Evolutionary conservation across 2,797 vertebrate species (phyloP), one percentile per base, ranked within the genome.

Genomic region (Brotogeris chrysoptera): DNA sequence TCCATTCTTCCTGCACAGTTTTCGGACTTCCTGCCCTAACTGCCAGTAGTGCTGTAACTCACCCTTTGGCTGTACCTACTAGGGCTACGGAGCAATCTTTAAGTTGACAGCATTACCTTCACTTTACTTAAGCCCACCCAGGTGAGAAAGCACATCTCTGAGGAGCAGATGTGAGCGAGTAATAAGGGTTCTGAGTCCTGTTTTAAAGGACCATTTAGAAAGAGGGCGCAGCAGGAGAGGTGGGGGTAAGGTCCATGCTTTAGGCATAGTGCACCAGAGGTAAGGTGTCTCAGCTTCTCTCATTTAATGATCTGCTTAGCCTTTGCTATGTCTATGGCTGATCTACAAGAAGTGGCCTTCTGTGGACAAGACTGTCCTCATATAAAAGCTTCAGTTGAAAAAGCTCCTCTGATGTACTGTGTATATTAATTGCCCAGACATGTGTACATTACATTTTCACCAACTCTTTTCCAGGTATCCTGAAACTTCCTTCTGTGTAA

Each of bases 401-500:
- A 81, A 86, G n/a, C 17, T 79, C 32, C 50, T 83, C 66, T 60
- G 46, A 63, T 19, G 20, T 86, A 39, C 28, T 27, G 13, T n/a
- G 13, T 52, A 7, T n/a, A 17, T 79, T 70, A 74, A 50, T 83
- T 78, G 24, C 30, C 27, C 27, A 61, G 46, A 25, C 5, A 10
- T 5, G 2, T 3, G 21, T 59, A 71, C 16, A 8, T 80, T 80
- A 63, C 52, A 84, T 15, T 64, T 71, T 27, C 59, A 79, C 18
- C 18, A 70, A 32, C 68, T 73, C 32, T 78, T 86, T 79, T 90
- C 70, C 49, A 55, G 10, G 13, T 52, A 57, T 39, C 32, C 36
- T 55, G 74, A 77, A 92, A 57, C 15, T 61, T 91, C 34, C 32
- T 78, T 71, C 57, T 64, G 16, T 49, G 23, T 80, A 87, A 88